Conservation (phyloP, 2,113 vertebrate genomes). For the Muntiacus muntjak region DNA sequence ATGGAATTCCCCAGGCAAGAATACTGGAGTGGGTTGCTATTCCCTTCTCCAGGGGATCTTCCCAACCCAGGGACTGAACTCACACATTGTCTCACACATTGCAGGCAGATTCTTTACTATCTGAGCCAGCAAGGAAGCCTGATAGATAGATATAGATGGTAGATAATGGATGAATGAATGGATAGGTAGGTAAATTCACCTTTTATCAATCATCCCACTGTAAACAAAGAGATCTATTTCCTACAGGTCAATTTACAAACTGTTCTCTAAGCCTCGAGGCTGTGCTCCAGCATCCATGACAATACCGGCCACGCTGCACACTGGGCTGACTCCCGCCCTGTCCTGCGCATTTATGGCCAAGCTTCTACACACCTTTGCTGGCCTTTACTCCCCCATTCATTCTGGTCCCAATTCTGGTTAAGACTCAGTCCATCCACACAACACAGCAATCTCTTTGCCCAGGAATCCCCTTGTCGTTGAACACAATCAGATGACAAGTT, state of each 20-base stretch:
- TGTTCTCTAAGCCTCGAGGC: not conserved
- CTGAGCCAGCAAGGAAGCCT: too few relatives aligned
- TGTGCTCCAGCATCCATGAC: not conserved
- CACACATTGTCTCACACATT: too few relatives aligned
- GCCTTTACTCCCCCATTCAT: not conserved
- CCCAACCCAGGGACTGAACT: too few relatives aligned
- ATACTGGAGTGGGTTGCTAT: too few relatives aligned
- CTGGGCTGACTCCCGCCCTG: not conserved
- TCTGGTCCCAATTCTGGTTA: not conserved
- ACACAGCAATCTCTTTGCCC: not conserved
- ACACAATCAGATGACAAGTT: not conserved
- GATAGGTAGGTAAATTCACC: not conserved
- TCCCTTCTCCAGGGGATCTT: too few relatives aligned
- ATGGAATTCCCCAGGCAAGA: too few relatives aligned
- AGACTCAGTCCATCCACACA: not conserved
- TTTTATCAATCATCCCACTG: not conserved
- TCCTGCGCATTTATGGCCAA: fast-evolving
- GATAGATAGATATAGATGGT: not conserved
- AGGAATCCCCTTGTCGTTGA: not conserved
- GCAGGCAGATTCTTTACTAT: too few relatives aligned
- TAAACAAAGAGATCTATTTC: not conserved
- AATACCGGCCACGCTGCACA: fast-evolving
- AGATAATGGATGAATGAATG: not conserved
- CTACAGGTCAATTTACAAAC: not conserved
- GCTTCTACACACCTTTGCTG: not conserved